These are phyloP conservation scores for Cerastoderma edule DNA, from an alignment of 2,888 invertebrate species.

Conservation along the genomic window DNA sequence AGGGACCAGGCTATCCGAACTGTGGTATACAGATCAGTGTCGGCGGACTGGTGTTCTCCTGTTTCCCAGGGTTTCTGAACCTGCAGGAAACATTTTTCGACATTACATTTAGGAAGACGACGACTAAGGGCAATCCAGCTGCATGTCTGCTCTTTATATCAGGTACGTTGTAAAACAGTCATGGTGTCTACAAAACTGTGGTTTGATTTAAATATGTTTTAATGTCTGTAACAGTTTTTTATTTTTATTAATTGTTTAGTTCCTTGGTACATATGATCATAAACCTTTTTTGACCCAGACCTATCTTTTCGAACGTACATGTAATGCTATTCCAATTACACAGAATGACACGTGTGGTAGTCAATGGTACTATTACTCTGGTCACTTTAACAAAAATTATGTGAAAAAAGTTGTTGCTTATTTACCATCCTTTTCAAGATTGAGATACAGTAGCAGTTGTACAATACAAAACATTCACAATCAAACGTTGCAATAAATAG, in stretches of 20 bases:
- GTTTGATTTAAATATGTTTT: neutral
- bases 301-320: no score
- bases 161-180: no score
- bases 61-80: neutral
- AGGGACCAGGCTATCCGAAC: slow-evolving; percentile 1
- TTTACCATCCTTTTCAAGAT: no score
- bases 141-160: slow-evolving; percentile 5
- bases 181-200: neutral
- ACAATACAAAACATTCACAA: no score
- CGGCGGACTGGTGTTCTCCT: neutral
- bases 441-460: no score
- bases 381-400: no score
- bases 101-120: neutral
- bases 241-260: neutral
- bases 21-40: slow-evolving; percentile 2
- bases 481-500: no score
- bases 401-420: no score
- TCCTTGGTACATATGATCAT: neutral
- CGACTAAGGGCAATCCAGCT: neutral
- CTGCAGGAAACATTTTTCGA: neutral
- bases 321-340: no score
- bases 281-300: neutral
- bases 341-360: no score
- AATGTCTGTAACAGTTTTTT: neutral
- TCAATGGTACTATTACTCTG: no score